Evolutionary conservation across 2,888 invertebrate genomes (phyloP).

Genomic region (Dioctria linearis): DNA sequence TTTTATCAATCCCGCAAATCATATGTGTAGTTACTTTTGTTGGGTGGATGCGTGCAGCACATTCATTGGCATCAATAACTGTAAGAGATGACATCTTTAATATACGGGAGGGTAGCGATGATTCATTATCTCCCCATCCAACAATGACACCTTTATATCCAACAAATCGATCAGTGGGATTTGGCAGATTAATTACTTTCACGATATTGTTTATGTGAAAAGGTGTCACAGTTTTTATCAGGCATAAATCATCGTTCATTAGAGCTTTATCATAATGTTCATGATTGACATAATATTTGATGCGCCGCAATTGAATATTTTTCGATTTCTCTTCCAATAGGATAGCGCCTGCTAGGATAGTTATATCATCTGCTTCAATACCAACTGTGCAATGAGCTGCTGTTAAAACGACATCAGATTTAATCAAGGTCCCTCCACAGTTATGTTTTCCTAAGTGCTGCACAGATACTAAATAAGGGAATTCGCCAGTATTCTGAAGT

Average conservation of each 20-base stretch:
- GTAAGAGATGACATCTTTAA: not conserved
- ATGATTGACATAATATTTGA: not conserved
- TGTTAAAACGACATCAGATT: constrained; percentile 1
- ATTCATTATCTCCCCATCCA: constrained; percentile 8
- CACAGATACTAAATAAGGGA: not conserved
- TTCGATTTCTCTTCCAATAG: not conserved
- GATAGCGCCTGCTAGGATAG: not conserved
- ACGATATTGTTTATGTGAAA: not conserved
- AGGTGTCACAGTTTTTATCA: not conserved
- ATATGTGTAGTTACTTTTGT: not conserved
- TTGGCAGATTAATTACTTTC: not conserved
- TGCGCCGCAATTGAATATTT: not conserved
- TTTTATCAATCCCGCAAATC: constrained; percentile 12
- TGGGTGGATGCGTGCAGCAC: not conserved
- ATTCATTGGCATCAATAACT: not conserved
- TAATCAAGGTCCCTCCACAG: not conserved
- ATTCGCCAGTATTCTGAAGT: not conserved
- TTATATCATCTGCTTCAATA: not conserved
- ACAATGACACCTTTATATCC: not conserved
- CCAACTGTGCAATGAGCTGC: not conserved
- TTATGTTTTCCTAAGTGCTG: not conserved
- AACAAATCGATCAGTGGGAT: not conserved
- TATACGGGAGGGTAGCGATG: not conserved
- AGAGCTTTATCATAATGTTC: not conserved
- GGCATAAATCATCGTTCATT: not conserved